Evolutionary conservation across 2,797 vertebrate genomes (phyloP).

Genomic region (Hapalemur alaotrensis): DNA sequence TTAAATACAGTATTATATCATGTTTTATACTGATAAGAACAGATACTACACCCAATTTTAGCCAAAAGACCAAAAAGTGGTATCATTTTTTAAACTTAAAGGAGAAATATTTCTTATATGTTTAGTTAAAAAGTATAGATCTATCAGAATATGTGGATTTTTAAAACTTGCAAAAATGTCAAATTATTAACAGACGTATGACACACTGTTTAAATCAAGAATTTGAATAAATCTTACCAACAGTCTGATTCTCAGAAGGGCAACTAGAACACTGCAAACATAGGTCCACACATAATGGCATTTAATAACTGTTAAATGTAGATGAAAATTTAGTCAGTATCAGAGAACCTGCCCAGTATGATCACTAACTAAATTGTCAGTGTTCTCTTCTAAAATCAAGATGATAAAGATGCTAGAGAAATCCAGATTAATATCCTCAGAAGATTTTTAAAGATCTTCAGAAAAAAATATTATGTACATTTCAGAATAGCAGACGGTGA

Average conservation of each 20-base stretch:
- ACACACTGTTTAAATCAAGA: not conserved
- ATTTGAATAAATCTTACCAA: not conserved
- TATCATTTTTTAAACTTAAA: not conserved
- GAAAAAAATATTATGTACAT: not conserved
- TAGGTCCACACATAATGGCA: not conserved
- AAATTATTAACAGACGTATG: not conserved
- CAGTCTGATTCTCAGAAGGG: not conserved
- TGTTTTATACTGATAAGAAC: not conserved
- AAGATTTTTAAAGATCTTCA: not conserved
- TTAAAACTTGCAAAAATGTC: not conserved
- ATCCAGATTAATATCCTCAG: not conserved
- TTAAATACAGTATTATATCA: not conserved
- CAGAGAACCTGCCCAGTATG: not conserved
- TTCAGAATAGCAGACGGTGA: not conserved
- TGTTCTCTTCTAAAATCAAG: not conserved
- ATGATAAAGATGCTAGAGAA: not conserved
- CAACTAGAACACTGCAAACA: not conserved
- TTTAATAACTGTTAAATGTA: not conserved
- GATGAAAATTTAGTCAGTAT: not conserved
- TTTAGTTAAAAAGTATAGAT: not conserved
- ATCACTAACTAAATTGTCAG: not conserved
- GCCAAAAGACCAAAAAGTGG: too few relatives aligned
- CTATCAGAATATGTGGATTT: not conserved
- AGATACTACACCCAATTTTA: too few relatives aligned
- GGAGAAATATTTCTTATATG: not conserved